Evolutionary conservation across 2,113 vertebrate genomes (phyloP), one percentile per base, ranked within the genome.

Genomic region (Oncorhynchus nerka): DNA sequence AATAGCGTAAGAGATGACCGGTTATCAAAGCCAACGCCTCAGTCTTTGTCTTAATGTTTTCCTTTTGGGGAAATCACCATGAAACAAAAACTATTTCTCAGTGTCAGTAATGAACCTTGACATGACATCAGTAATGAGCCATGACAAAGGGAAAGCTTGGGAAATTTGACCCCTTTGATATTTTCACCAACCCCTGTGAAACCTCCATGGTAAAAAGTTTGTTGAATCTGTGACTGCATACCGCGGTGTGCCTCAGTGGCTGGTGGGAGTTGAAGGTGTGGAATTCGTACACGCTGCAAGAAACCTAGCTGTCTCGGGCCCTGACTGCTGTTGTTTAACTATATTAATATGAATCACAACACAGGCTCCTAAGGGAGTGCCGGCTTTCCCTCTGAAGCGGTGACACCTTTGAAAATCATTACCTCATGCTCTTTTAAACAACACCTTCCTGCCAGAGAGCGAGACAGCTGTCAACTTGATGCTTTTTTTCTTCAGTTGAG

Each of bases 331-430:
- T 79, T 86, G 84, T 90, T 89, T 84, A 72, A 81, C 59, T 75
- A 16, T 76, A 89, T 91, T 87, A 91, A 92, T 92, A 92, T 91
- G 91, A 86, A 91, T 91, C 9, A 45, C 39, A 45, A 45, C 86
- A 80, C 76, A 73, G 75, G 76, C 39, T 89, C 88, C 88, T 72
- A 62, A 72, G 89, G 86, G 84, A 85, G 78, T 65, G 28, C 62
- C 0, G 73, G 34, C 71, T 65, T 82, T 69, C 76, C 77, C 84
- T 86, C 80, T 88, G 81, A 84, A 84, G 88, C 82, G 73, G 85
- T 85, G 83, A 88, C 80, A 86, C 70, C 7, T 88, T 85, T 82
- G 84, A 88, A 83, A 86, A 79, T 89, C 75, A 89, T 88, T 89
- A 87, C 84, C 85, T 84, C 39, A 45, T 45, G 39, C 39, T 45